A percentile compares a stretch with the other conserved stretches of the same genome.
Conservation (phyloP, 2,888 invertebrate species). For the Mayetiola destructor region DNA sequence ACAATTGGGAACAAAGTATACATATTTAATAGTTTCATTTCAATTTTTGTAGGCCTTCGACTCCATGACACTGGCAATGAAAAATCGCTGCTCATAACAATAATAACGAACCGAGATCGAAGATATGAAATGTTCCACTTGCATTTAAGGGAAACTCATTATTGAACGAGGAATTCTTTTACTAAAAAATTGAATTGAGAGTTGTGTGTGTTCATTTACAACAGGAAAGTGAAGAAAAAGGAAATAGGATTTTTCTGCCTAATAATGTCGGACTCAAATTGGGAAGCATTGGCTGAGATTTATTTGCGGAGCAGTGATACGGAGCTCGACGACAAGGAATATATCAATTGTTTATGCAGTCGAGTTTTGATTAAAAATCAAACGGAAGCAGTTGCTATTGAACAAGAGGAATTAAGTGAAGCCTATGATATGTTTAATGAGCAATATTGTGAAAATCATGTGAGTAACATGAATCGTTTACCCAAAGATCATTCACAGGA, state of each 20-base stretch:
- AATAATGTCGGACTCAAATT: conserved; percentile 17
- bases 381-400: conserved; percentile 14
- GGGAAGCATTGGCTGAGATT: conserved; percentile 19
- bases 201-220: too few relatives aligned
- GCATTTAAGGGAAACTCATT: too few relatives aligned
- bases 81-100: not conserved
- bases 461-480: not conserved
- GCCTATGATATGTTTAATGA: conserved; percentile 19
- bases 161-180: too few relatives aligned
- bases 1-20: too few relatives aligned
- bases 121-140: too few relatives aligned
- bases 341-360: conserved; percentile 18
- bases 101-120: not conserved
- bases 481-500: conserved; percentile 11
- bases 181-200: not conserved
- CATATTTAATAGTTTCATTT: too few relatives aligned
- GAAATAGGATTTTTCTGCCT: too few relatives aligned
- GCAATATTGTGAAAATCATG: conserved; percentile 13
- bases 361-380: conserved; percentile 18
- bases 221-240: too few relatives aligned
- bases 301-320: conserved; percentile 16
- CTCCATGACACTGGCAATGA: conserved; percentile 8
- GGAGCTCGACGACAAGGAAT: conserved; percentile 6
- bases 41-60: not conserved
- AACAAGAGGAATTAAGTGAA: conserved; percentile 18